Evolutionary conservation across 1,140 invertebrate genomes (phyloP).

Genomic region (Linepithema humile): DNA sequence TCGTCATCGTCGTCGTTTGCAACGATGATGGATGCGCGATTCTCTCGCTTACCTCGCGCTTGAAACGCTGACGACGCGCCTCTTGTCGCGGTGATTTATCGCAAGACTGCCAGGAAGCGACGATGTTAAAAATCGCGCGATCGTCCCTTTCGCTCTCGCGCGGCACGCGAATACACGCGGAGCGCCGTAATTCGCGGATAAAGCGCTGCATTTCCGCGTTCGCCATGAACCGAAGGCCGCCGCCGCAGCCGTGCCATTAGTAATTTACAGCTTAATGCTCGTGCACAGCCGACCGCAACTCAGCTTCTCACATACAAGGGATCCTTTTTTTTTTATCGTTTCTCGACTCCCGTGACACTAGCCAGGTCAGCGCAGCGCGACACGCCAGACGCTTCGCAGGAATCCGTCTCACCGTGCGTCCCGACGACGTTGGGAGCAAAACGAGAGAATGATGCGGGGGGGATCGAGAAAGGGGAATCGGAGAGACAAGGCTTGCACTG

Average conservation of each 20-base stretch:
- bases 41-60: conserved; percentile 35
- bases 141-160: neutral
- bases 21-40: conserved; percentile 50
- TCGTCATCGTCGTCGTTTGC: conserved; percentile 19
- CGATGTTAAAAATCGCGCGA: conserved; percentile 29
- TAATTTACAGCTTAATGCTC: conserved; percentile 27
- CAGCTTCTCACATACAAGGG: neutral
- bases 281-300: neutral
- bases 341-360: conserved; percentile 26
- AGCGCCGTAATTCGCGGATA: conserved; percentile 1
- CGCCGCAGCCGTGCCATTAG: neutral
- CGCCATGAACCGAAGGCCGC: neutral
- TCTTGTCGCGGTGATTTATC: conserved; percentile 41
- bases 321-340: conserved; percentile 41
- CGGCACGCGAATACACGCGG: neutral
- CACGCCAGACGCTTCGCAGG: conserved; percentile 37
- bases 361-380: conserved; percentile 44
- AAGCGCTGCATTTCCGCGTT: conserved; percentile 1
- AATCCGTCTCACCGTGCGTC: conserved; percentile 39
- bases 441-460: neutral
- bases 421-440: conserved; percentile 1
- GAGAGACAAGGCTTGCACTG: conserved; percentile 27
- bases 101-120: conserved; percentile 4
- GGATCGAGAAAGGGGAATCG: neutral
- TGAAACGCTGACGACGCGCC: conserved; percentile 34